These are phyloP conservation scores for Tenrec ecaudatus DNA, from an alignment of 2,113 vertebrate species.

Conservation along the genomic window DNA sequence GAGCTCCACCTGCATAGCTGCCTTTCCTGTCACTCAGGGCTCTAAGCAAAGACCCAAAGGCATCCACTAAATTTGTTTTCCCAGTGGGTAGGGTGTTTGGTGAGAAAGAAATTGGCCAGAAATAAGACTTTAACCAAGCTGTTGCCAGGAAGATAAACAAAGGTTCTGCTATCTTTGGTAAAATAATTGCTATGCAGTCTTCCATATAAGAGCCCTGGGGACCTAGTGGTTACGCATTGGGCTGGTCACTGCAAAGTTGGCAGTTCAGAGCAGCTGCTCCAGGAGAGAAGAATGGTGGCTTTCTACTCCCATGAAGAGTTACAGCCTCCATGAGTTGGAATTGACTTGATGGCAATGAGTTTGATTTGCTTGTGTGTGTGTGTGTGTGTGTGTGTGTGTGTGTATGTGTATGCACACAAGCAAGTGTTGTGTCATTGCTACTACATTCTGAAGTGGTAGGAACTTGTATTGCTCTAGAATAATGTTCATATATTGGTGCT, in stretches of 20 bases:
- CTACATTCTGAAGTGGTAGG: conserved; percentile 26
- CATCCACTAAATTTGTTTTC: conserved; percentile 46
- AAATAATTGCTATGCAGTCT: neutral
- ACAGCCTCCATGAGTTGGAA: no score
- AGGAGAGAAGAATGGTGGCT: no score
- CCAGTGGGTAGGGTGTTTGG: neutral
- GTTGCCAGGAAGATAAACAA: conserved; percentile 29
- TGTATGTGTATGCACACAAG: no score
- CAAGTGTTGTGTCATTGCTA: neutral
- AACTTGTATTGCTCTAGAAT: neutral
- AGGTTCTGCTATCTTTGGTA: conserved; percentile 11
- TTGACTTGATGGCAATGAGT: no score
- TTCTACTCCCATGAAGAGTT: no score
- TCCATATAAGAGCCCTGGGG: neutral
- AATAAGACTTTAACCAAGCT: conserved; percentile 47
- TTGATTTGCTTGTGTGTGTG: no score
- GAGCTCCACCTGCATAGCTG: conserved; percentile 9
- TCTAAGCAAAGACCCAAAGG: conserved; percentile 23
- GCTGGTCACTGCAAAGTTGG: no score
- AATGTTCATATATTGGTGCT: neutral
- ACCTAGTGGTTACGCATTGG: no score
- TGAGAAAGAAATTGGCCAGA: conserved; percentile 52
- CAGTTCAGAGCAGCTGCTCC: no score
- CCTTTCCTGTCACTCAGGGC: conserved; percentile 12
- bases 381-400: no score